Evolutionary conservation across 2,888 invertebrate species (phyloP).

Genomic region (Cetonia aurata): DNA sequence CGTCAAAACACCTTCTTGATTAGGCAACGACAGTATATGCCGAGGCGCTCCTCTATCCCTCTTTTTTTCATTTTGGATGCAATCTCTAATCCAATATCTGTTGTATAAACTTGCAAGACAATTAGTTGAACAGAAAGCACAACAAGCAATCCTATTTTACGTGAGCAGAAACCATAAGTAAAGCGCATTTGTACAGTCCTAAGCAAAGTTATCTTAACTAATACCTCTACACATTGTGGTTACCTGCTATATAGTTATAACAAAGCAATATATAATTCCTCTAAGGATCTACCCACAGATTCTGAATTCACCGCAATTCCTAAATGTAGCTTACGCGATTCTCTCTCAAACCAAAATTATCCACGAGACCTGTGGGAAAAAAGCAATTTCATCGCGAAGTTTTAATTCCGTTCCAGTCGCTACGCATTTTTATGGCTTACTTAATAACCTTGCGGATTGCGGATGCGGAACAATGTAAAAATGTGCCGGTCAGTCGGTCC

Average conservation of each 20-base stretch:
- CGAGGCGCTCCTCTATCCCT: background rate
- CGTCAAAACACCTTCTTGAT: slow-evolving; percentile 35
- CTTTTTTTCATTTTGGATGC: slow-evolving; percentile 5
- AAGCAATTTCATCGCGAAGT: background rate
- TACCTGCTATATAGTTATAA: too few relatives aligned
- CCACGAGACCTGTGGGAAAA: slow-evolving; percentile 5
- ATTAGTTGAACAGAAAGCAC: slow-evolving; percentile 7
- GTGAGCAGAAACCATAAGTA: background rate
- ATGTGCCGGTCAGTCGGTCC: slow-evolving; percentile 52
- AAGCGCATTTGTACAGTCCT: too few relatives aligned
- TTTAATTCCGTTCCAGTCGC: background rate
- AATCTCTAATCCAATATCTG: slow-evolving; percentile 16
- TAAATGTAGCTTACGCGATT: slow-evolving; percentile 1
- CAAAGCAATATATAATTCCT: too few relatives aligned
- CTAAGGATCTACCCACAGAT: too few relatives aligned
- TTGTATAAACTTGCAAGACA: slow-evolving; percentile 15
- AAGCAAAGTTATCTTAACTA: too few relatives aligned
- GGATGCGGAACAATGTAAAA: slow-evolving; percentile 29
- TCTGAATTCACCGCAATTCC: background rate
- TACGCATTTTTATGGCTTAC: slow-evolving; percentile 18
- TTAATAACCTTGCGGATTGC: slow-evolving; percentile 24
- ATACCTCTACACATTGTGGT: too few relatives aligned
- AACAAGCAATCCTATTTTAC: slow-evolving; percentile 3
- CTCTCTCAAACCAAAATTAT: background rate
- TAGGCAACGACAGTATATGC: slow-evolving; percentile 13